These are phyloP conservation scores for Hydrolagus colliei DNA, from an alignment of 2,797 vertebrate genomes.

Conservation along the genomic window DNA sequence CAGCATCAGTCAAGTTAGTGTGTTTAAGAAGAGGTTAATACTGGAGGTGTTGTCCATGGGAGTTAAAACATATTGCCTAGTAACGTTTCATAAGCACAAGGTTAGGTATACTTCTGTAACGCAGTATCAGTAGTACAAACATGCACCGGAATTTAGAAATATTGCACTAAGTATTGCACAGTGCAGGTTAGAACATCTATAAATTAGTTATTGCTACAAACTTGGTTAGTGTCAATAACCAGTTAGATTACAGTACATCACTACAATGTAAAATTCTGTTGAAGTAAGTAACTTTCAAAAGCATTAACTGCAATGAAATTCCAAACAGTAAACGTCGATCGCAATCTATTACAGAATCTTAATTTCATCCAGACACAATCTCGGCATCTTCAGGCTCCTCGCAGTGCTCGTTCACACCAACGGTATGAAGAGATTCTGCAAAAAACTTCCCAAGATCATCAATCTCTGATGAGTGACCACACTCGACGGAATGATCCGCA, in stretches of 20 bases:
- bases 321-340: slow-evolving; percentile 15
- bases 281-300: neutral
- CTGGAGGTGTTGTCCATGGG: neutral
- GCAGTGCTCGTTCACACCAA: slow-evolving; percentile 34
- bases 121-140: neutral
- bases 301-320: neutral
- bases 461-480: slow-evolving; percentile 40
- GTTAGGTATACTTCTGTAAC: neutral
- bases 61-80: neutral
- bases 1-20: neutral
- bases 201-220: neutral
- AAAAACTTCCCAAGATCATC: slow-evolving; percentile 58
- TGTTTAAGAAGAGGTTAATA: slow-evolving; percentile 10
- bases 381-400: neutral
- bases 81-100: neutral
- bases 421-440: slow-evolving; percentile 50
- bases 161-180: slow-evolving; percentile 4
- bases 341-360: neutral
- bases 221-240: neutral
- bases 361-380: neutral
- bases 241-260: neutral
- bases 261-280: slow-evolving; percentile 8
- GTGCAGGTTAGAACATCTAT: neutral
- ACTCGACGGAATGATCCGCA: neutral
- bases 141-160: neutral